Percentiles rank a stretch among this genome's conserved stretches.
Evolutionary conservation across 2,888 invertebrate species (phyloP).

Genomic region (Mesorhabditis belari): DNA sequence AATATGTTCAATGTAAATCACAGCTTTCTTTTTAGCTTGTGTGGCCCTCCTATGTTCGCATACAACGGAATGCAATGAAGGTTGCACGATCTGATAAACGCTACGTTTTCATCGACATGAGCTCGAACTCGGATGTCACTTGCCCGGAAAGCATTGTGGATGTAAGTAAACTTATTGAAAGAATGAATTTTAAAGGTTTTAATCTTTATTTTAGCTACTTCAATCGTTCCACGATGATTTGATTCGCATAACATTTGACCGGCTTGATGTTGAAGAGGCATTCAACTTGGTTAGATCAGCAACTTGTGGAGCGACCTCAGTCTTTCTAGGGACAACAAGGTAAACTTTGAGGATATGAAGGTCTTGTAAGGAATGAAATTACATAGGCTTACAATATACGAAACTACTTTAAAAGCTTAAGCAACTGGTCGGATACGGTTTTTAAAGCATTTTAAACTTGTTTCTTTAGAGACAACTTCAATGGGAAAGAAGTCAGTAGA

Average conservation of each 20-base stretch:
- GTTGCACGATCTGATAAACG: conserved; percentile 9
- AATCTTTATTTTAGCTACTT: conserved; percentile 9
- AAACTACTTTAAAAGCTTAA: no score
- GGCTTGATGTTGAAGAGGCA: conserved; percentile 14
- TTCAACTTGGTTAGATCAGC: conserved; percentile 12
- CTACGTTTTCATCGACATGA: conserved; percentile 29
- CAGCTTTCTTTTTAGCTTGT: no score
- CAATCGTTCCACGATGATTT: conserved; percentile 26
- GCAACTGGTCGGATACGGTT: no score
- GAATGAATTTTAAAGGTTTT: not conserved
- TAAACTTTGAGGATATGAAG: no score
- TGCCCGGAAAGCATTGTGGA: conserved; percentile 8
- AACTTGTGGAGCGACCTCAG: conserved; percentile 42
- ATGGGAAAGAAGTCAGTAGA: conserved; percentile 28
- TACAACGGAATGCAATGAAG: no score
- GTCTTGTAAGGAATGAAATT: no score
- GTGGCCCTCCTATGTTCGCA: no score
- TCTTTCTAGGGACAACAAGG: conserved; percentile 40
- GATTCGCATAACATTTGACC: conserved; percentile 24
- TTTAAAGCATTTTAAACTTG: no score
- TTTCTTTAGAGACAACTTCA: conserved; percentile 45
- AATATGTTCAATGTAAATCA: no score
- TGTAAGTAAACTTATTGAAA: not conserved
- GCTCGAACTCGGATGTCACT: conserved; percentile 9
- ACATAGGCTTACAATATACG: no score